These are phyloP conservation scores for Megalurothrips usitatus DNA, from an alignment of 2,888 invertebrate genomes.

Conservation along the genomic window DNA sequence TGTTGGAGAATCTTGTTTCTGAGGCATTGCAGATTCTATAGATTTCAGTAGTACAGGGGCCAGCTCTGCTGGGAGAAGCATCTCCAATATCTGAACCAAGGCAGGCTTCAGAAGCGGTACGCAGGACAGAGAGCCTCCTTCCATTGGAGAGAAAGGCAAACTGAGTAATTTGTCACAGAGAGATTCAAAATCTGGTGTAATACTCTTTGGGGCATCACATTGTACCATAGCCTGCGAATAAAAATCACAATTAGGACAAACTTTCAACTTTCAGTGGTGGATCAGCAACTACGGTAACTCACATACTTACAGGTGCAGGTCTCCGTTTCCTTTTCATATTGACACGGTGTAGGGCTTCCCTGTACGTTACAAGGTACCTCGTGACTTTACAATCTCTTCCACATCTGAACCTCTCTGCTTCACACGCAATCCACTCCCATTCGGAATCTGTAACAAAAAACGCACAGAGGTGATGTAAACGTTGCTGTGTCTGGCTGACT, in stretches of 20 bases:
- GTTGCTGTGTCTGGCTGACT: too few relatives aligned
- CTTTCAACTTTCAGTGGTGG: neutral
- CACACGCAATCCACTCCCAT: conserved; percentile 9
- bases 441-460: conserved; percentile 29
- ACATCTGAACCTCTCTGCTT: neutral
- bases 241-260: neutral
- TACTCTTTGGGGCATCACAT: neutral
- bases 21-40: conserved; percentile 38
- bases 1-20: neutral
- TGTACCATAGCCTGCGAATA: neutral
- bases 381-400: neutral
- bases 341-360: neutral
- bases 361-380: neutral
- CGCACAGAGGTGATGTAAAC: conserved; percentile 32
- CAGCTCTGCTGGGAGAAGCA: neutral
- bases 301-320: neutral
- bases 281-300: neutral
- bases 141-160: neutral
- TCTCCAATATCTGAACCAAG: conserved; percentile 32
- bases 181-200: neutral
- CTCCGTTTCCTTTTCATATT: neutral
- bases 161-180: conserved; percentile 7
- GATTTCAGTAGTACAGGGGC: too few relatives aligned
- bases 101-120: conserved; percentile 34
- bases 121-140: neutral